Conservation (phyloP, 2,888 invertebrate genomes). For the Tipula lateralis region DNA sequence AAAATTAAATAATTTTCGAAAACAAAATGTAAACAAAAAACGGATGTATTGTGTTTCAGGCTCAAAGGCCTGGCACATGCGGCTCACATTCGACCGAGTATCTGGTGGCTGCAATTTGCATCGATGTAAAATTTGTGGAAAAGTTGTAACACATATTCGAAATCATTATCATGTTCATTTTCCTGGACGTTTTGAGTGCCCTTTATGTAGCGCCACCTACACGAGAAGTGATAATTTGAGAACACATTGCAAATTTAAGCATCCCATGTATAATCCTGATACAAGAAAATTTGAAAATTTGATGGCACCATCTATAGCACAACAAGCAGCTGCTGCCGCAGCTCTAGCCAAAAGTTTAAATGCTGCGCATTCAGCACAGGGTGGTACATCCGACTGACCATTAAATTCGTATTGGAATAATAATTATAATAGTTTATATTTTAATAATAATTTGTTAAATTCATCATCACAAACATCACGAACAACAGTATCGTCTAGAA, state of each 20-base stretch:
- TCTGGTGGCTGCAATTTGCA: slow-evolving; percentile 89
- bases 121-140: slow-evolving; percentile 90
- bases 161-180: slow-evolving; percentile 93
- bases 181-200: slow-evolving; percentile 87
- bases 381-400: slow-evolving; percentile 45
- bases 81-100: slow-evolving; percentile 89
- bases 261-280: slow-evolving; percentile 80
- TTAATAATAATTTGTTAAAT: slow-evolving; percentile 11
- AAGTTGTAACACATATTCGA: slow-evolving; percentile 90
- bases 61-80: slow-evolving; percentile 93
- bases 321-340: slow-evolving; percentile 43
- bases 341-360: slow-evolving; percentile 26
- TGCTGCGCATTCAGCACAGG: neutral
- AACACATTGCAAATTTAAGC: slow-evolving; percentile 90
- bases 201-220: slow-evolving; percentile 84
- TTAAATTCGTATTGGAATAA: slow-evolving; percentile 13
- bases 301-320: slow-evolving; percentile 54
- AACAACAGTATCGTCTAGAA: slow-evolving; percentile 39
- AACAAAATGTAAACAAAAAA: slow-evolving; percentile 31
- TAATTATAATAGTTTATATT: slow-evolving; percentile 13
- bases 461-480: slow-evolving; percentile 14
- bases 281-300: slow-evolving; percentile 79
- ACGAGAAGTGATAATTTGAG: slow-evolving; percentile 89
- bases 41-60: slow-evolving; percentile 58
- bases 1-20: slow-evolving; percentile 35